Base-by-base conservation (phyloP, 2,797 vertebrate genomes). In the Pseudomugil tenellus region DNA sequence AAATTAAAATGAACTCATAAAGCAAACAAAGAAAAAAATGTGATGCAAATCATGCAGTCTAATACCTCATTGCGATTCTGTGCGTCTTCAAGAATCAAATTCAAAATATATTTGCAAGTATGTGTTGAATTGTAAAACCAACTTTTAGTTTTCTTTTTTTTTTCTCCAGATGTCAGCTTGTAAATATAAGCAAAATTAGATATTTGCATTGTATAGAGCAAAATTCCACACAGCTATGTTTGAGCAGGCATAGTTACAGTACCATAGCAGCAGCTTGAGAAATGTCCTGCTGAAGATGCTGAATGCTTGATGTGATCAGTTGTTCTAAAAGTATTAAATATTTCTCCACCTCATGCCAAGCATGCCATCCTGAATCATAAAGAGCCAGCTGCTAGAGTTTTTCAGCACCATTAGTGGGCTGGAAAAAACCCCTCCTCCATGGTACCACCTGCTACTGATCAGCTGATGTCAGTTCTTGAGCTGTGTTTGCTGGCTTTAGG, bases 381-480 rank as follows among this genome's bases (percentile, higher is more conserved):
- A 87, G 73, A 62, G 67, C 70, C 86, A 87, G 85, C 84, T 90
- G 85, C 72, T 70, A 55, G 69, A 64, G 76, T 73, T 84, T 67
- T 70, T 69, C 77, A 62, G 64, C 78, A 41, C 72, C 72, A 25
- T 70, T 74, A 75, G 80, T 67, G 70, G 49, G 58, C 35, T 67
- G 64, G 49, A 55, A 43, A 58, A 55, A 76, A 58, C 52, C 67
- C 76, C 72, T 78, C 84, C 77, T 58, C 55, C 43, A 34, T 34
- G 43, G 58, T 1, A 57, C 62, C 81, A 84, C 86, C 80, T 84
- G 80, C 86, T 63, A 68, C 83, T 68, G 68, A 86, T 84, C 78
- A 78, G 63, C 83, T 68, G 63, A 74, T 75, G 79, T 62, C 55
- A 75, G 39, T 43, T 57, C 59, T 75, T 26, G 48, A 28, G 41